Evolutionary conservation across 2,888 invertebrate genomes (phyloP).

Genomic region (Augochlorella aurata): DNA sequence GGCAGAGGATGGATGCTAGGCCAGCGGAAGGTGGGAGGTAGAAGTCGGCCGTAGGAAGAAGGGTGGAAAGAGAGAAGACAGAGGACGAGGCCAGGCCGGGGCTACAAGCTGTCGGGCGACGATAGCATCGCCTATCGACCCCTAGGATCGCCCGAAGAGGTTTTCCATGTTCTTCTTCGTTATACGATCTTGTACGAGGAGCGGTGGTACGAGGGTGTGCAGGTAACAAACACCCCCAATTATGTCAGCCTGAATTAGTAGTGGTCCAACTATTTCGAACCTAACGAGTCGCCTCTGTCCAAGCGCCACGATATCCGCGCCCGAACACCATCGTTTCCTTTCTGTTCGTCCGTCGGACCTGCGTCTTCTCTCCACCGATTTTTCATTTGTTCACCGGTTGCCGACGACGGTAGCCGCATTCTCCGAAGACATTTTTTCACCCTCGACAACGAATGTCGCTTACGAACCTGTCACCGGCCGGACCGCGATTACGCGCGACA

Average conservation of each 20-base stretch:
- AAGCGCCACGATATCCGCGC: constrained; percentile 20
- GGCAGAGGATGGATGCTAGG: constrained; percentile 47
- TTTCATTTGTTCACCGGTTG: constrained; percentile 63
- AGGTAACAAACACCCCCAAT: constrained; percentile 82
- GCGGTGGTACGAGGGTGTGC: constrained; percentile 76
- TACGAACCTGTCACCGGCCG: constrained; percentile 43
- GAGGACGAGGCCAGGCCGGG: constrained; percentile 72
- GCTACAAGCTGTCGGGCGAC: constrained; percentile 79
- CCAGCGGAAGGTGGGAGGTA: constrained; percentile 36
- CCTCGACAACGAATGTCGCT: constrained; percentile 54
- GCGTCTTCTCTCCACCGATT: constrained; percentile 54
- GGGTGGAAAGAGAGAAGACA: constrained; percentile 38
- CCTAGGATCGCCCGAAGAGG: constrained; percentile 81
- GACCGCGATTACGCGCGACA: constrained; percentile 44
- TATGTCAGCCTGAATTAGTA: constrained; percentile 82
- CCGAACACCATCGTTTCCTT: constrained; percentile 1
- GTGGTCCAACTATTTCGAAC: constrained; percentile 78
- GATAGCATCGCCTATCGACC: constrained; percentile 81
- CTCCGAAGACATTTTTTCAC: constrained; percentile 52
- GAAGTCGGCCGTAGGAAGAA: constrained; percentile 37
- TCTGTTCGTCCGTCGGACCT: constrained; percentile 18
- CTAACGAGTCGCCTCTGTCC: constrained; percentile 76
- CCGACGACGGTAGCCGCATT: constrained; percentile 63
- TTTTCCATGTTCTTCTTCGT: constrained; percentile 82
- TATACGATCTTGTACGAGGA: constrained; percentile 80